Percentiles rank a stretch among this genome's conserved stretches.
phyloP scores from a whole-genome alignment of 2,797 vertebrate genomes.

The Alectoris magna region DNA sequence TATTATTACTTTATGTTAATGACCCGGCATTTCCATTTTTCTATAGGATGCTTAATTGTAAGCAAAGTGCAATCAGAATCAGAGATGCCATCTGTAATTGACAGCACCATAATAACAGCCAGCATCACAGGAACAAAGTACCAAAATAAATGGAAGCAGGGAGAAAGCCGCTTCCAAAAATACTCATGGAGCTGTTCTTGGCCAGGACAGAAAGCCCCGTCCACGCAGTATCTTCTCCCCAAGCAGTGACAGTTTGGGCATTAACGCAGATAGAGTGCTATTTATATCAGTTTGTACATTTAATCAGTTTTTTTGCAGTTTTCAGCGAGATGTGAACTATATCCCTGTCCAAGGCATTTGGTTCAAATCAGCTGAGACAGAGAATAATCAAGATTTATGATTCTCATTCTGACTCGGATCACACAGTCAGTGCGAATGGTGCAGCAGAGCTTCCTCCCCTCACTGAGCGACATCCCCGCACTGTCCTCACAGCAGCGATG shows the following conservation, averaged over 20 bases:
- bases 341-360: conserved; percentile 72
- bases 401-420: conserved; percentile 77
- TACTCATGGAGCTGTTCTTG: background rate
- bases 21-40: conserved; percentile 70
- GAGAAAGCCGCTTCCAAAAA: background rate
- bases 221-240: background rate
- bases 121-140: background rate
- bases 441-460: conserved; percentile 49
- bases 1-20: conserved; percentile 78
- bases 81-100: conserved; percentile 61
- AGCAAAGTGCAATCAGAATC: conserved; percentile 69
- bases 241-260: conserved; percentile 52
- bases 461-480: conserved; percentile 77
- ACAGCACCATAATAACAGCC: conserved; percentile 44
- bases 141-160: background rate
- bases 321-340: conserved; percentile 76
- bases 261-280: conserved; percentile 67
- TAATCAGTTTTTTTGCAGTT: conserved; percentile 78
- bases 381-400: conserved; percentile 85
- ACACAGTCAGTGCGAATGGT: conserved; percentile 40
- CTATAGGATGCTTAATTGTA: conserved; percentile 76
- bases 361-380: conserved; percentile 81
- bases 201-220: background rate
- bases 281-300: conserved; percentile 80
- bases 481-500: conserved; percentile 72